Base-by-base conservation (phyloP, 2,888 invertebrate species). In the Saturnia pavonia region DNA sequence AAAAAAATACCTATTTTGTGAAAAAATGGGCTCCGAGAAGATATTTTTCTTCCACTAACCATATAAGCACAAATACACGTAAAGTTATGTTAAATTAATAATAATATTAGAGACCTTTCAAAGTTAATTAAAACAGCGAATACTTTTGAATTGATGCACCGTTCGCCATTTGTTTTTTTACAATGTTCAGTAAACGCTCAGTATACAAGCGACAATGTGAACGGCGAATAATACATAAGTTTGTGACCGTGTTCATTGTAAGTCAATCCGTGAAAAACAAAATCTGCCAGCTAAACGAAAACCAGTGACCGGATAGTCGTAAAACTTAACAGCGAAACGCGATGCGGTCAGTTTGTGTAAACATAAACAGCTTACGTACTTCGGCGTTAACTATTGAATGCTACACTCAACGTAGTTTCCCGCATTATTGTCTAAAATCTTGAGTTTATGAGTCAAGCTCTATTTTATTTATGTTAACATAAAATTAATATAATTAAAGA, bases 291-390 rank as follows among this genome's bases (percentile, higher is more conserved):
- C 65, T 65, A 65, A 65, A 65, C 65, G 34, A 9, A 65, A 65
- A 65, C 40, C 65, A 65, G 65, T 65, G 65, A 65, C 65, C 65
- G 65, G 40, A 65, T 65, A 65, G 40, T 40, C 40, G 19, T 65
- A 65, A 65, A 65, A 40, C 40, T 19, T 65, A 40, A 65, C 8
- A 40, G n/a, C 19, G 54, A 40, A 65, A 40, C 40, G 40, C 40
- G 40, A 40, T 40, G 40, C 65, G 65, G 65, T 65, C 65, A 65
- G 40, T 65, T 65, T 40, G 65, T 40, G 65, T 40, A 40, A 34
- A 34, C 65, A 65, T 40, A 40, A 65, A 40, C 27, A 7, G 40
- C 65, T 40, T 40, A 65, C 40, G 19, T 65, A 34, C 65, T 65
- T 40, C n/a, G n/a, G 12, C 11, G 40, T 65, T 65, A 65, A 65